Percentiles rank a stretch among this genome's conserved stretches.
These are phyloP conservation scores for Palythoa grandiflora DNA, from an alignment of 92 coral and sea anemone species.

Conservation along the genomic window DNA sequence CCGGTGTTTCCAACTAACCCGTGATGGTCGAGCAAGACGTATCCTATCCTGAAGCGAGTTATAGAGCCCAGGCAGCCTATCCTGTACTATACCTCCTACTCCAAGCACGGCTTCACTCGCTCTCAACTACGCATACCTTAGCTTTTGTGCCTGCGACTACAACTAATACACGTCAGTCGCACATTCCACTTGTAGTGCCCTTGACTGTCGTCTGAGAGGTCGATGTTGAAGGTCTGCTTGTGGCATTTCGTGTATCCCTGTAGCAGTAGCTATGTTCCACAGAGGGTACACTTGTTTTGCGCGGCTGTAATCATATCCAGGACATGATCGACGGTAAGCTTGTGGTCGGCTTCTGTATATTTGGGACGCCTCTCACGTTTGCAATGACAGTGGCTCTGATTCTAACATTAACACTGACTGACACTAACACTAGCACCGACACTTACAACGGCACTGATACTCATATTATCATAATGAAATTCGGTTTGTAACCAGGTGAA, in stretches of 20 bases:
- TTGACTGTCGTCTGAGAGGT: constrained; percentile 47
- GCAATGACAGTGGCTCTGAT: not conserved
- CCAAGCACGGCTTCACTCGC: not conserved
- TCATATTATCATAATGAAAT: too few relatives aligned
- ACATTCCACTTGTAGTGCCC: constrained; percentile 64
- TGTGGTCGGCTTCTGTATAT: constrained; percentile 40
- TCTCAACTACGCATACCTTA: not conserved
- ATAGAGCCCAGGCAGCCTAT: constrained; percentile 30
- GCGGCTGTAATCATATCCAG: constrained; percentile 8
- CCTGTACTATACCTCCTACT: constrained; percentile 21
- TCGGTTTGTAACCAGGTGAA: too few relatives aligned
- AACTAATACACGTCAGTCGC: constrained; percentile 32
- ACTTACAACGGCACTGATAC: too few relatives aligned
- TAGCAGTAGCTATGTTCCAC: too few relatives aligned
- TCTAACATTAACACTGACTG: too few relatives aligned
- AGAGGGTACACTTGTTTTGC: constrained; percentile 12
- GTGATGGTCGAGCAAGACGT: constrained; percentile 25
- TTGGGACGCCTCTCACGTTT: constrained; percentile 47
- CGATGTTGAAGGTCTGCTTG: constrained; percentile 43
- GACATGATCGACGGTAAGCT: constrained; percentile 55
- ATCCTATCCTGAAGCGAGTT: not conserved
- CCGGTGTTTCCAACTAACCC: constrained; percentile 19
- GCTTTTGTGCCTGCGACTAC: constrained; percentile 56
- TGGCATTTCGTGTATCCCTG: too few relatives aligned
- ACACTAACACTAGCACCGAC: too few relatives aligned